phyloP scores from a whole-genome alignment of 1,140 invertebrate species.

The Pogonus chalceus region DNA sequence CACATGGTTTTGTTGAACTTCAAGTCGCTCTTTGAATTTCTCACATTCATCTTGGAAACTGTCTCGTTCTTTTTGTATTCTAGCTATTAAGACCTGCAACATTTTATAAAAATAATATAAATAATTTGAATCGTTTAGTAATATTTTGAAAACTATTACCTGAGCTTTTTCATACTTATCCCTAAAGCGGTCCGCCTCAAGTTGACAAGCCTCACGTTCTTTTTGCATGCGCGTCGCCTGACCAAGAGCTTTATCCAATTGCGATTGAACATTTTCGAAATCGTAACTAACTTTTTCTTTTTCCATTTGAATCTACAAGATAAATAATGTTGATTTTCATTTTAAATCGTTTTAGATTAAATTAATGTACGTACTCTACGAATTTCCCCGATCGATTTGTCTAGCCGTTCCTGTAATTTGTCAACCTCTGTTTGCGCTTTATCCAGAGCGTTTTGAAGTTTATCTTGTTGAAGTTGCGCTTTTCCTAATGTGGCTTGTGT shows the following conservation, averaged over 20 bases:
- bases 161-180: constrained; percentile 85
- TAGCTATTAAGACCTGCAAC: constrained; percentile 51
- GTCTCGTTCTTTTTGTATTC: constrained; percentile 82
- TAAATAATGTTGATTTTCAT: neutral
- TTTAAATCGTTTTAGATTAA: neutral
- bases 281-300: constrained; percentile 83
- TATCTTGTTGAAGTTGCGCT: constrained; percentile 81
- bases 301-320: constrained; percentile 69
- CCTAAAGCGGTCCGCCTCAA: constrained; percentile 73
- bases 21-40: constrained; percentile 67
- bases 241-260: constrained; percentile 79
- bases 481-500: constrained; percentile 81
- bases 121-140: neutral
- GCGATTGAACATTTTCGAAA: constrained; percentile 79
- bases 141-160: constrained; percentile 39
- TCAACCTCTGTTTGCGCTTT: constrained; percentile 86
- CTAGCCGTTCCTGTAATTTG: constrained; percentile 74
- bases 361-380: constrained; percentile 55
- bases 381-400: constrained; percentile 69
- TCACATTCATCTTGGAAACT: constrained; percentile 68
- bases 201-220: constrained; percentile 72
- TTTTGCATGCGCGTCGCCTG: constrained; percentile 79
- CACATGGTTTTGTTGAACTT: constrained; percentile 67
- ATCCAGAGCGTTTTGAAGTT: constrained; percentile 75
- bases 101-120: neutral